Base-by-base conservation (phyloP, 2,113 vertebrate species). In the Neolamprologus devosi region DNA sequence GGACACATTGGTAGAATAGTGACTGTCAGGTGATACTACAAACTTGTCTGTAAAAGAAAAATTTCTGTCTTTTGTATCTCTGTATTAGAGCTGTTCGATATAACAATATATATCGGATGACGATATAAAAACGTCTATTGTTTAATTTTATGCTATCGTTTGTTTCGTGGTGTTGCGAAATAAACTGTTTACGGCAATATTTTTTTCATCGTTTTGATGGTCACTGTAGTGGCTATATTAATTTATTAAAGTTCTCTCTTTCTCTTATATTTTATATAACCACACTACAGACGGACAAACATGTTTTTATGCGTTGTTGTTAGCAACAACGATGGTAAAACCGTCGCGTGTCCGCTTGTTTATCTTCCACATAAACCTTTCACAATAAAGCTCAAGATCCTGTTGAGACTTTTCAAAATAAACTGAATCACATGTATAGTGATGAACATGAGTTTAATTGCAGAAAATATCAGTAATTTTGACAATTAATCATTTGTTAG, bases 361-460 rank as follows among this genome's bases (percentile, higher is more conserved):
- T 1, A 40, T 40, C 0, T 40, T 40, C 5, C 37, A 12, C 40
- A 42, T 42, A 0, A 42, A 42, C 40, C 1, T 42, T 42, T 42
- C 40, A 6, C 40, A 42, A 42, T 42, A 42, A 42, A 42, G 40
- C 40, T 42, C 40, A 42, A 42, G 40, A 42, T 42, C 40, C 12
- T 42, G 40, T 42, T 42, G 5, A 42, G 40, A 42, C 40, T 6
- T 42, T 42, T 42, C 12, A 13, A 42, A 42, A 42, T 42, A 42
- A 42, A 42, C 40, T 3, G 0, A 42, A 21, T 40, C 63, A 37
- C 35, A 68, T 14, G 19, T 40, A 21, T 21, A 21, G 33, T 58
- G 26, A 58, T 58, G 11, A 73, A 10, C 37, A 42, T 73, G 5
- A 73, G 37, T 45, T 1, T 16, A 26, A 23, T 26, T 42, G 37